phyloP scores from a whole-genome alignment of 2,113 vertebrate genomes.

The Panthera uncia region DNA sequence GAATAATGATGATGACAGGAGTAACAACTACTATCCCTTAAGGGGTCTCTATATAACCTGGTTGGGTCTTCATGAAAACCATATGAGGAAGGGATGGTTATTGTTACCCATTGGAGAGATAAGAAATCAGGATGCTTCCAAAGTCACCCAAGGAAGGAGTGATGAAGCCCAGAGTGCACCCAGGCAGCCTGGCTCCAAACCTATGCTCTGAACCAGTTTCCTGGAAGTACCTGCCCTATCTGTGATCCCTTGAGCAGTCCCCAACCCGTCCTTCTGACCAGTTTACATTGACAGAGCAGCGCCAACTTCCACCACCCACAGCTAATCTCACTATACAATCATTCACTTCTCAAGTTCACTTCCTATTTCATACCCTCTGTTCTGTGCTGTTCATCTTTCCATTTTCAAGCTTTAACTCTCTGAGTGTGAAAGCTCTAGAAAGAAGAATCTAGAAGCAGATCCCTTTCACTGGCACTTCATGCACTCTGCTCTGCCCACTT shows the following conservation, averaged over 20 bases:
- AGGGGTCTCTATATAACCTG: not conserved
- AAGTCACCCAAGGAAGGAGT: not conserved
- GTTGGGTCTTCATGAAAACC: not conserved
- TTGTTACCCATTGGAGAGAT: not conserved
- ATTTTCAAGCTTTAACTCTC: not conserved
- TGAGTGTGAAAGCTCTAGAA: not conserved
- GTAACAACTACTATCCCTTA: not conserved
- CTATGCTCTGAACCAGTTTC: not conserved
- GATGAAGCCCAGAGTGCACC: not conserved
- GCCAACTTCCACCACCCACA: not conserved
- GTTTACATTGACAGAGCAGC: not conserved
- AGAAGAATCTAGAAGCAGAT: conserved; percentile 5
- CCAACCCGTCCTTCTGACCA: not conserved
- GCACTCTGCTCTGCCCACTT: not conserved
- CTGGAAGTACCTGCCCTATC: not conserved
- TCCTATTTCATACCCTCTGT: not conserved
- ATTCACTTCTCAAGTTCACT: not conserved
- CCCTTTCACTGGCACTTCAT: not conserved
- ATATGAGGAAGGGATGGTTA: not conserved
- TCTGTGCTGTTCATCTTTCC: not conserved
- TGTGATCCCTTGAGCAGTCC: not conserved
- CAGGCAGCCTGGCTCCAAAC: not conserved
- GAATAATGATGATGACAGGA: not conserved
- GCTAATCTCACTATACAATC: not conserved
- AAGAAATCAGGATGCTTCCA: not conserved